Conservation (phyloP, 2,797 vertebrate species). For the Brachyrhaphis roseni region DNA sequence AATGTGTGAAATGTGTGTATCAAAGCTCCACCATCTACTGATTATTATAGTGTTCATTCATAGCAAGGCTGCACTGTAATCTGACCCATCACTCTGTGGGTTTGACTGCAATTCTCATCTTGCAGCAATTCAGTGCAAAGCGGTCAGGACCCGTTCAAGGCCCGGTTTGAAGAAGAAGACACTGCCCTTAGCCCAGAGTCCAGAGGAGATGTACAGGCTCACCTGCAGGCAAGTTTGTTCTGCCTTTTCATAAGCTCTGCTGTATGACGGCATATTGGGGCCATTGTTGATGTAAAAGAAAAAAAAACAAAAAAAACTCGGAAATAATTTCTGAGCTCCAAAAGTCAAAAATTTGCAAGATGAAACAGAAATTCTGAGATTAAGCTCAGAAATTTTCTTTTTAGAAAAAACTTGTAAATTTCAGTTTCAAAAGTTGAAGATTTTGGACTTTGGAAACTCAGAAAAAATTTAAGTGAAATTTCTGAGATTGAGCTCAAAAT, state of each 20-base stretch:
- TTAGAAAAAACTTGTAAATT: too few species aligned
- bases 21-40: background rate
- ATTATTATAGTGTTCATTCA: background rate
- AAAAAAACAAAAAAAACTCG: too few species aligned
- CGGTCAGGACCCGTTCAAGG: conserved; percentile 92
- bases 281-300: too few species aligned
- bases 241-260: background rate
- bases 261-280: too few species aligned
- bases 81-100: background rate
- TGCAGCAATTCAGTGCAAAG: conserved; percentile 93
- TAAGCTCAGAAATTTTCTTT: too few species aligned
- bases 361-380: too few species aligned
- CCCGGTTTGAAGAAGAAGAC: conserved; percentile 96
- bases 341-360: too few species aligned
- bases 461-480: too few species aligned
- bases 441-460: too few species aligned
- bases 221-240: conserved; percentile 88
- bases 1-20: background rate
- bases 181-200: conserved; percentile 88
- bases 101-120: conserved; percentile 32
- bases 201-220: conserved; percentile 96
- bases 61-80: conserved; percentile 3
- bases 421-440: too few species aligned
- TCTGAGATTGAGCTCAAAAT: too few species aligned
- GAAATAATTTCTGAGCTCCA: too few species aligned